A percentile compares a stretch with the other conserved stretches of the same genome.
These are phyloP conservation scores for Narcine bancroftii DNA, from an alignment of 2,113 vertebrate species.

Conservation along the genomic window DNA sequence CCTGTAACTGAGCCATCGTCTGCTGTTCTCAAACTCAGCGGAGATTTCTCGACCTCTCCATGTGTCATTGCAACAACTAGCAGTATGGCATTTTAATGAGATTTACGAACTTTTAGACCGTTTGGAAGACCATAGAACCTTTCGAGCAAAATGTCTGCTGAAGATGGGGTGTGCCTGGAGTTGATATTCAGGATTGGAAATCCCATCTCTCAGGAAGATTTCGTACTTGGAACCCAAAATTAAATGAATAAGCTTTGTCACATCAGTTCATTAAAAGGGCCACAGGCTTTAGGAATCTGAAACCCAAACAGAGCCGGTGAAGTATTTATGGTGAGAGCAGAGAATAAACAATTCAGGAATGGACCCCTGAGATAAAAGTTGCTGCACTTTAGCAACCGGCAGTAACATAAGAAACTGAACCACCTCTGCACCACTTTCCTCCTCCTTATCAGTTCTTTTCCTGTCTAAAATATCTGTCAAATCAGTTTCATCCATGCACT, in stretches of 20 bases:
- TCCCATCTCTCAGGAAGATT: background rate
- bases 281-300: background rate
- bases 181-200: too few relatives aligned
- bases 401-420: too few relatives aligned
- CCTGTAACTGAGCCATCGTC: background rate
- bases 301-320: background rate
- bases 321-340: too few relatives aligned
- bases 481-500: too few relatives aligned
- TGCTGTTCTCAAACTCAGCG: background rate
- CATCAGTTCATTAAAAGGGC: background rate
- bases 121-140: background rate
- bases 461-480: too few relatives aligned
- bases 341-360: too few relatives aligned
- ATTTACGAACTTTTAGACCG: background rate
- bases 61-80: background rate
- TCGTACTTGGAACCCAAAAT: background rate
- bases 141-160: background rate
- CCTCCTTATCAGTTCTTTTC: too few relatives aligned
- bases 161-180: background rate
- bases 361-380: too few relatives aligned
- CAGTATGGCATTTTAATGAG: background rate
- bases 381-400: too few relatives aligned
- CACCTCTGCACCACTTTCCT: too few relatives aligned
- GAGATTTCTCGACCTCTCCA: background rate
- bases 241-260: background rate